Conservation (phyloP, 2,888 invertebrate genomes). For the Metalampra italica region DNA sequence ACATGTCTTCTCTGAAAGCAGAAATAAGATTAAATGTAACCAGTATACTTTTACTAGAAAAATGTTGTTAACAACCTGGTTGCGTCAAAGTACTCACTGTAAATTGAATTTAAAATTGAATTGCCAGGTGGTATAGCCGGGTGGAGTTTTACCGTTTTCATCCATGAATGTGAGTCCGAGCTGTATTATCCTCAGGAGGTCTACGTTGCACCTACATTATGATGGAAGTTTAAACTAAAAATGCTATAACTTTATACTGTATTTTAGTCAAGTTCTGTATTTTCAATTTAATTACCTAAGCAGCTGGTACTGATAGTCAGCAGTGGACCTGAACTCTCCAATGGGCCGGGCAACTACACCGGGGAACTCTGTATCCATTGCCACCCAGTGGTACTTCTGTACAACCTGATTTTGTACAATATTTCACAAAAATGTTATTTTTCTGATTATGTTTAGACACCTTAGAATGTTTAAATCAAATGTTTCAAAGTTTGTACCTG, state of each 20-base stretch:
- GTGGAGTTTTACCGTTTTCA: slow-evolving; percentile 96
- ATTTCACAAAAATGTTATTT: background rate
- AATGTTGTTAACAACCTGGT: background rate
- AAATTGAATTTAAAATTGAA: slow-evolving; percentile 99
- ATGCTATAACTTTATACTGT: background rate
- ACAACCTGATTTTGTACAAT: slow-evolving; percentile 74
- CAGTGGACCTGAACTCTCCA: slow-evolving; percentile 94
- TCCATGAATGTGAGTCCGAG: slow-evolving; percentile 97
- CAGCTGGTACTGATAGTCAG: slow-evolving; percentile 96
- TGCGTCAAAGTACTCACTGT: slow-evolving; percentile 81
- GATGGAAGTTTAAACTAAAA: background rate
- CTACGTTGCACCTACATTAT: slow-evolving; percentile 90
- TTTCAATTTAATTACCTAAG: slow-evolving; percentile 74
- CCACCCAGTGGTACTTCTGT: slow-evolving; percentile 90
- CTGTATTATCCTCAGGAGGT: slow-evolving; percentile 97
- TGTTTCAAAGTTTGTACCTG: slow-evolving; percentile 80
- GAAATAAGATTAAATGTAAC: background rate
- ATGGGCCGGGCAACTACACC: slow-evolving; percentile 98
- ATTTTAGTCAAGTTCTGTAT: background rate
- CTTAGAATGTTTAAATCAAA: background rate
- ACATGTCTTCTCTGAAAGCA: slow-evolving; percentile 94
- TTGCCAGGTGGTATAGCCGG: slow-evolving; percentile 98
- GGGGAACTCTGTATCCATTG: slow-evolving; percentile 99
- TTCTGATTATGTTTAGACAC: background rate
- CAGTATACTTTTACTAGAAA: background rate